These are phyloP conservation scores for Heliconius ethilla DNA, from an alignment of 2,888 invertebrate species.

Conservation along the genomic window DNA sequence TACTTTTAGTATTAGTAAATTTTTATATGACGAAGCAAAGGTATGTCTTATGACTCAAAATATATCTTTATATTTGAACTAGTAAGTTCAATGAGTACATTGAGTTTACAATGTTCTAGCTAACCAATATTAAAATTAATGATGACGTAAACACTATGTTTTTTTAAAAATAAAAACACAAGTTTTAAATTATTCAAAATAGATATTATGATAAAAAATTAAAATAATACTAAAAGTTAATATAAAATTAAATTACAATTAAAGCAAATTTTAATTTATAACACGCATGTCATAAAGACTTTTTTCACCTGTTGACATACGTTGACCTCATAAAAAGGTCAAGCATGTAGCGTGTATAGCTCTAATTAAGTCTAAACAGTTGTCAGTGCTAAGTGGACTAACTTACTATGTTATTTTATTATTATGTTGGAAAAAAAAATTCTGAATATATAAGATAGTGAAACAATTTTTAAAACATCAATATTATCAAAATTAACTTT, in stretches of 20 bases:
- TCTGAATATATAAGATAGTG: not conserved
- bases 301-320: not conserved
- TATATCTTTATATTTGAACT: too few species aligned
- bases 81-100: too few species aligned
- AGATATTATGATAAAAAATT: not conserved
- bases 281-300: not conserved
- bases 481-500: not conserved
- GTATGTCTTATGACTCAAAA: too few species aligned
- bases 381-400: constrained; percentile 1
- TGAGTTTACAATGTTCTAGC: too few species aligned
- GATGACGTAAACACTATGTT: too few species aligned
- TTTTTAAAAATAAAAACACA: too few species aligned
- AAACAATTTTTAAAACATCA: not conserved
- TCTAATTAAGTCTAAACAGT: not conserved
- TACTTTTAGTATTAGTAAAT: too few species aligned
- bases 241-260: not conserved
- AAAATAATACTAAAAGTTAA: not conserved
- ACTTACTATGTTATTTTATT: not conserved
- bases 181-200: too few species aligned
- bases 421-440: not conserved
- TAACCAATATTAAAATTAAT: too few species aligned
- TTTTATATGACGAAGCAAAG: too few species aligned
- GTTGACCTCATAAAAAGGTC: constrained; percentile 8
- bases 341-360: constrained; percentile 4
- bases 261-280: not conserved